These are phyloP conservation scores for Brachionus angularis DNA, from an alignment of 1,140 invertebrate genomes.

Conservation along the genomic window DNA sequence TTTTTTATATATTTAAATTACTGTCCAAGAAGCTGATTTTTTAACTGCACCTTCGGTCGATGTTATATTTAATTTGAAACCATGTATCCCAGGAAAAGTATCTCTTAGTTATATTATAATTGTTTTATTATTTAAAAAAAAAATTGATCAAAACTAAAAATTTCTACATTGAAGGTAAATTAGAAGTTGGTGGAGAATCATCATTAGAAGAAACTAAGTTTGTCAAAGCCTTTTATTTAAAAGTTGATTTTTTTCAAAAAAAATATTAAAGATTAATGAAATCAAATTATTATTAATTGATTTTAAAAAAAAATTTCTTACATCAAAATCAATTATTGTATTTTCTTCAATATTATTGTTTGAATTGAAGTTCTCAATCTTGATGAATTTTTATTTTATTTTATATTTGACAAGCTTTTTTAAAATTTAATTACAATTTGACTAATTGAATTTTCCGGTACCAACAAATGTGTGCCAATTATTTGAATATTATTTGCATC, in stretches of 20 bases:
- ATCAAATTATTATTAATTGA: too few species aligned
- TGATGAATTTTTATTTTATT: constrained; percentile 4
- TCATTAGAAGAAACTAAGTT: background rate
- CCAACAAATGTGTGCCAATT: too few species aligned
- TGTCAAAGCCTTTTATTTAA: background rate
- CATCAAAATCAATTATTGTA: background rate
- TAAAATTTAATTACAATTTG: too few species aligned
- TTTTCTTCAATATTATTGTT: background rate
- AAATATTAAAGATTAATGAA: constrained; percentile 4
- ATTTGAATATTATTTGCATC: too few species aligned
- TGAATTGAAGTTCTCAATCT: background rate
- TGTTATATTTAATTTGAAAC: constrained; percentile 20
- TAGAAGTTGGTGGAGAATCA: background rate
- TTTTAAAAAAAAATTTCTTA: background rate
- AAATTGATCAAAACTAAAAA: background rate
- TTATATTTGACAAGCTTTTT: too few species aligned
- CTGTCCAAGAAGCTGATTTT: constrained; percentile 38
- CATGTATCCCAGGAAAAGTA: constrained; percentile 7
- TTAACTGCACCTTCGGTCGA: background rate
- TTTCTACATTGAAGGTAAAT: constrained; percentile 32
- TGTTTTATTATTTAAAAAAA: background rate
- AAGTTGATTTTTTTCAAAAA: background rate
- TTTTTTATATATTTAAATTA: background rate
- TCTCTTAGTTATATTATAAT: constrained; percentile 35
- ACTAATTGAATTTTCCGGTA: too few species aligned